These are phyloP conservation scores for Empis stercorea DNA, from an alignment of 2,888 invertebrate genomes.

Conservation along the genomic window DNA sequence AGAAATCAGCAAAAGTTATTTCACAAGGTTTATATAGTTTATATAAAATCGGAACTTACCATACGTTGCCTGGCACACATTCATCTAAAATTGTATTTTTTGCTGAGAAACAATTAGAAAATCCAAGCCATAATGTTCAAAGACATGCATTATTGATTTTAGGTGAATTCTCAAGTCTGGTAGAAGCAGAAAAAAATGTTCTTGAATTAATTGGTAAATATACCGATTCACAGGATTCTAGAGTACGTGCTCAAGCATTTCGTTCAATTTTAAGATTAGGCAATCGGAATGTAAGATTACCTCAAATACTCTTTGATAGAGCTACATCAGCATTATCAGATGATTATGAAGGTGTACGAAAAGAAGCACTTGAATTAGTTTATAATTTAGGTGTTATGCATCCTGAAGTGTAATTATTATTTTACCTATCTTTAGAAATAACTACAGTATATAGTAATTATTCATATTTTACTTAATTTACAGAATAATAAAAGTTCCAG, in stretches of 20 bases:
- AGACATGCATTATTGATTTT: constrained; percentile 31
- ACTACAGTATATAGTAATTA: background rate
- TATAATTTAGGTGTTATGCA: constrained; percentile 77
- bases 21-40: constrained; percentile 33
- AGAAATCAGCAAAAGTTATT: constrained; percentile 33
- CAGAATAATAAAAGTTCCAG: constrained; percentile 54
- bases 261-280: constrained; percentile 73
- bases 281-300: constrained; percentile 67
- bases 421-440: too few species aligned
- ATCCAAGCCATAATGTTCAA: constrained; percentile 32
- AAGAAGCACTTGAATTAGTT: constrained; percentile 72
- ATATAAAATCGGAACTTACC: constrained; percentile 27
- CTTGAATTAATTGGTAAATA: constrained; percentile 70
- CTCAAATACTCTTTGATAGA: constrained; percentile 47
- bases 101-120: constrained; percentile 29
- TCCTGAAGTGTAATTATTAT: constrained; percentile 59
- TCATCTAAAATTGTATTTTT: constrained; percentile 30
- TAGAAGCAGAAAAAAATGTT: constrained; percentile 46
- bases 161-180: constrained; percentile 28
- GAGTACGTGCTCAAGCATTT: constrained; percentile 81
- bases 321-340: constrained; percentile 69
- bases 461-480: constrained; percentile 15
- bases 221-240: constrained; percentile 76
- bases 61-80: constrained; percentile 24
- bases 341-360: constrained; percentile 86